These are phyloP conservation scores for Myotis planiceps DNA, from an alignment of 2,797 vertebrate genomes.

Conservation along the genomic window DNA sequence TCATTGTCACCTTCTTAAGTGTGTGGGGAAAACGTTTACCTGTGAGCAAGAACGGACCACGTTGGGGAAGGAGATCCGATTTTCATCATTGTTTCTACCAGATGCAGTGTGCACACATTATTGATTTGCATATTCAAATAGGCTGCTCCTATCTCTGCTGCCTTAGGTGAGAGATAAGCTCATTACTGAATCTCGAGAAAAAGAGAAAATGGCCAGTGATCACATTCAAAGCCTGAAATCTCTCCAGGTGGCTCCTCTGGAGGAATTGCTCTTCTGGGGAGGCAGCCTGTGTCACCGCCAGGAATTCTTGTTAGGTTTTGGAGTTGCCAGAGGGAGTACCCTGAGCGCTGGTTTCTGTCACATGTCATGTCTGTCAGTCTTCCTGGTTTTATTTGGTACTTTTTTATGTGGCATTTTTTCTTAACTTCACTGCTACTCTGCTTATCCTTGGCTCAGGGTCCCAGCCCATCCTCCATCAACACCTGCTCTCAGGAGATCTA, in stretches of 20 bases:
- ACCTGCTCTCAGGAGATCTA: neutral
- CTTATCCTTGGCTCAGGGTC: neutral
- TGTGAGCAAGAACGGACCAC: neutral
- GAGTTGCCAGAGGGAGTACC: neutral
- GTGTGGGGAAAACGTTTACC: neutral
- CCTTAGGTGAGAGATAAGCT: neutral
- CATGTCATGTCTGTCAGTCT: accelerated
- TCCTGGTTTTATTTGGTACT: neutral
- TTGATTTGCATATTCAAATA: neutral
- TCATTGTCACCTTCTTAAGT: neutral
- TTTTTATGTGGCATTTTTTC: neutral
- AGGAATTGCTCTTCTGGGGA: neutral
- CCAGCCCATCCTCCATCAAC: neutral
- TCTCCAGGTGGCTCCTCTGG: neutral
- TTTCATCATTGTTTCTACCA: neutral
- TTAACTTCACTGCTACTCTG: neutral
- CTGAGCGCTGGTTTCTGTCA: neutral
- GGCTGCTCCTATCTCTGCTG: neutral
- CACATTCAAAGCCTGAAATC: neutral
- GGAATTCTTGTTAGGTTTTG: neutral
- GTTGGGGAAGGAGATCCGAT: neutral
- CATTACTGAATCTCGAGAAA: neutral
- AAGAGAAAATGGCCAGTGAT: neutral
- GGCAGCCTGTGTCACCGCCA: accelerated
- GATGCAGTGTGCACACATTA: neutral